phyloP scores from a whole-genome alignment of 2,113 vertebrate species.

The Siniperca knerii region DNA sequence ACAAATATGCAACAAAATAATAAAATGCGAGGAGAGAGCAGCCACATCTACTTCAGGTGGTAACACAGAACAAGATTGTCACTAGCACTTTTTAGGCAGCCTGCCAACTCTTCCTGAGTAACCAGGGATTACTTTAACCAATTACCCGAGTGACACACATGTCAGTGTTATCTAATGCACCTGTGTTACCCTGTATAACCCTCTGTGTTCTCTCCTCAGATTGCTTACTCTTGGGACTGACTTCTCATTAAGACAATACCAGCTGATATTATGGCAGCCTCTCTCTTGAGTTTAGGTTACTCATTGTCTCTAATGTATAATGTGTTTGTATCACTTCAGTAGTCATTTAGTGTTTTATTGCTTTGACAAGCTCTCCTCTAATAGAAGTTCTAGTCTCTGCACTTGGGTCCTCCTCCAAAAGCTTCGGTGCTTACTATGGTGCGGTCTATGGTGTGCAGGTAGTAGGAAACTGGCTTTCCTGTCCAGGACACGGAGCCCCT shows the following conservation, averaged over 20 bases:
- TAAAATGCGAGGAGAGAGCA: not conserved
- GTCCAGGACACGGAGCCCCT: constrained; percentile 99
- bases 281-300: constrained; percentile 6
- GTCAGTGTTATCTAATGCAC: constrained; percentile 2
- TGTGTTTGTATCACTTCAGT: constrained; percentile 3
- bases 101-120: constrained; percentile 13
- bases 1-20: not conserved
- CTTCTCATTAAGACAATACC: constrained; percentile 41
- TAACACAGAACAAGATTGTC: not conserved
- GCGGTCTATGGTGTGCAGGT: constrained; percentile 98
- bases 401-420: not conserved
- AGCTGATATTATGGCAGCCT: constrained; percentile 26
- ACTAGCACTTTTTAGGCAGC: constrained; percentile 3
- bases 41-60: not conserved
- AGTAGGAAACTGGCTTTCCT: constrained; percentile 99
- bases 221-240: constrained; percentile 31
- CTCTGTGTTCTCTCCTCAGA: constrained; percentile 15
- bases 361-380: not conserved
- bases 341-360: constrained; percentile 13
- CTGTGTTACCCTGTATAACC: constrained; percentile 13
- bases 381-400: not conserved
- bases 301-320: constrained; percentile 7
- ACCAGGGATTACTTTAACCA: constrained; percentile 27
- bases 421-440: constrained; percentile 93
- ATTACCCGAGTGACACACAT: constrained; percentile 26